Evolutionary conservation across 2,113 vertebrate species (phyloP).

Genomic region (Oncorhynchus kisutch): DNA sequence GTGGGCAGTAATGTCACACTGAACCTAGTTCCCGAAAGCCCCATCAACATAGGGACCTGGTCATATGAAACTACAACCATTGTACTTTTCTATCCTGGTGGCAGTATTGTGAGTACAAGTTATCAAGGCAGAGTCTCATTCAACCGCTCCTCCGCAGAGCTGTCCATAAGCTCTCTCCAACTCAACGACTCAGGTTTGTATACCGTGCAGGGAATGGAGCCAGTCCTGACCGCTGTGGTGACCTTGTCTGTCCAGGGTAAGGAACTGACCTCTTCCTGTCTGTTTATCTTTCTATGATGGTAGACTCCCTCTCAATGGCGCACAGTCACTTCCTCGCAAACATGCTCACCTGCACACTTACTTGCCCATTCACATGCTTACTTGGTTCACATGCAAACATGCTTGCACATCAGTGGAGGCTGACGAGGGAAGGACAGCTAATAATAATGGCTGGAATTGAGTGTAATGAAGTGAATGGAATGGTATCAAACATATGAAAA

Average conservation of each 20-base stretch:
- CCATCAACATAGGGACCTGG: slow-evolving; percentile 41
- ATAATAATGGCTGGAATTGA: too few species aligned
- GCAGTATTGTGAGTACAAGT: accelerated
- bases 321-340: neutral
- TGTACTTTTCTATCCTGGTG: neutral
- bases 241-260: slow-evolving; percentile 66
- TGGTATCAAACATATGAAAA: too few species aligned
- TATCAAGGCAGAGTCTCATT: neutral
- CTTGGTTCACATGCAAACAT: neutral
- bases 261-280: neutral
- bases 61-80: neutral
- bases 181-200: slow-evolving; percentile 59
- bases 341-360: neutral
- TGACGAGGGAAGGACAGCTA: too few species aligned
- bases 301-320: neutral
- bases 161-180: slow-evolving; percentile 43
- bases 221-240: accelerated
- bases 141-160: neutral
- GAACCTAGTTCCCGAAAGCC: neutral
- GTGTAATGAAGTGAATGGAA: too few species aligned
- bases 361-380: neutral
- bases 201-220: neutral
- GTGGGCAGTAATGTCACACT: slow-evolving; percentile 62
- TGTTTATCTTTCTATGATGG: neutral
- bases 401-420: too few species aligned